These are phyloP conservation scores for Neocrepidodera transversa DNA, from an alignment of 2,888 invertebrate genomes.

Conservation along the genomic window DNA sequence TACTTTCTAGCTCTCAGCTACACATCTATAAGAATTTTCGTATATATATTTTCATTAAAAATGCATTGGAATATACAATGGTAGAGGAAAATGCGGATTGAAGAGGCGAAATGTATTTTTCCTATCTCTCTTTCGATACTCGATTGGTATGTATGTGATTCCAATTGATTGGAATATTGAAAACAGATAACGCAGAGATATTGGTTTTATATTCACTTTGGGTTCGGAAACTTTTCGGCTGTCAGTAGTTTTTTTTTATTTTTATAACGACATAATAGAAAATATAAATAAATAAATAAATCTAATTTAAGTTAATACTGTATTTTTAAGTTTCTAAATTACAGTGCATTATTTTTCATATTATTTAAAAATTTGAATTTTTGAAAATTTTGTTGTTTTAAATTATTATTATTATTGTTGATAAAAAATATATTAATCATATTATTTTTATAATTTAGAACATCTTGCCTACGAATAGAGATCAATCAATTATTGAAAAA, in stretches of 20 bases:
- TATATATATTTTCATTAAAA: slow-evolving; percentile 42
- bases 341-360: no score
- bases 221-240: slow-evolving; percentile 14
- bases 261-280: no score
- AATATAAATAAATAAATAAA: no score
- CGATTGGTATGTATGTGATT: slow-evolving; percentile 51
- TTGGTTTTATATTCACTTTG: slow-evolving; percentile 39
- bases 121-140: slow-evolving; percentile 36
- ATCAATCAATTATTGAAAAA: no score
- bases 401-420: no score
- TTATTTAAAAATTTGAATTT: no score
- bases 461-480: no score
- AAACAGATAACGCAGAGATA: slow-evolving; percentile 46
- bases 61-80: slow-evolving; percentile 47
- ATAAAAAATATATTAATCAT: no score
- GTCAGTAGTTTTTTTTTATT: neutral
- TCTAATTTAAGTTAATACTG: no score
- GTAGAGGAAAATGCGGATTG: slow-evolving; percentile 24
- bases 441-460: no score
- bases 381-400: no score
- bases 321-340: no score
- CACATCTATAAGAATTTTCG: neutral
- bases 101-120: slow-evolving; percentile 43
- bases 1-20: neutral
- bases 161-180: slow-evolving; percentile 47